phyloP scores from a whole-genome alignment of 2,113 vertebrate genomes.

The Dasyprocta punctata region DNA sequence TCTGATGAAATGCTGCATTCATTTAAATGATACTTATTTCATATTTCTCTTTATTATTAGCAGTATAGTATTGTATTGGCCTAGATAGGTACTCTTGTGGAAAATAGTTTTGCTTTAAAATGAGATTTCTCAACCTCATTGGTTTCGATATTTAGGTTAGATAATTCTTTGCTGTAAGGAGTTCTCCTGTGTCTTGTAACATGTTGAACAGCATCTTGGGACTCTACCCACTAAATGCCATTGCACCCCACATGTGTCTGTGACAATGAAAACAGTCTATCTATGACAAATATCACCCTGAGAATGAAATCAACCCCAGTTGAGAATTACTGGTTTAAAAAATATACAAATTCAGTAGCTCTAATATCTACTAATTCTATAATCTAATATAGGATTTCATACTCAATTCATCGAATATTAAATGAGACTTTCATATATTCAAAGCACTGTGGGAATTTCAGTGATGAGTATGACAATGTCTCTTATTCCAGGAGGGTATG shows the following conservation, averaged over 20 bases:
- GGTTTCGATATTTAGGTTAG: background rate
- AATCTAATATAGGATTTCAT: background rate
- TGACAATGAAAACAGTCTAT: background rate
- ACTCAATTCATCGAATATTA: background rate
- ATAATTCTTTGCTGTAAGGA: background rate
- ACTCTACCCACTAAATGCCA: background rate
- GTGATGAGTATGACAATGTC: background rate
- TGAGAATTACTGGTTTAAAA: background rate
- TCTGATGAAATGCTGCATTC: background rate
- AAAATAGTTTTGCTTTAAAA: constrained; percentile 1
- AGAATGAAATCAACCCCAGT: background rate
- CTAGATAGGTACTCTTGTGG: background rate
- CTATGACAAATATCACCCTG: background rate
- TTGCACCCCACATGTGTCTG: too few relatives aligned
- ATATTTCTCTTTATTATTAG: constrained; percentile 4
- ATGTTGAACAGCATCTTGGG: background rate
- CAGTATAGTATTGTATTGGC: background rate
- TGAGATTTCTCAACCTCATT: background rate
- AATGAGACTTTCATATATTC: background rate
- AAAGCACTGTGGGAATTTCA: background rate
- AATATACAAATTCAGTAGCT: background rate
- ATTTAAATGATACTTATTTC: constrained; percentile 42
- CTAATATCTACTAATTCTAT: background rate
- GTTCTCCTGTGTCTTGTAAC: background rate
- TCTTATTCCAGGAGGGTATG: background rate